phyloP scores from a whole-genome alignment of 2,888 invertebrate genomes.

The Hyles lineata region DNA sequence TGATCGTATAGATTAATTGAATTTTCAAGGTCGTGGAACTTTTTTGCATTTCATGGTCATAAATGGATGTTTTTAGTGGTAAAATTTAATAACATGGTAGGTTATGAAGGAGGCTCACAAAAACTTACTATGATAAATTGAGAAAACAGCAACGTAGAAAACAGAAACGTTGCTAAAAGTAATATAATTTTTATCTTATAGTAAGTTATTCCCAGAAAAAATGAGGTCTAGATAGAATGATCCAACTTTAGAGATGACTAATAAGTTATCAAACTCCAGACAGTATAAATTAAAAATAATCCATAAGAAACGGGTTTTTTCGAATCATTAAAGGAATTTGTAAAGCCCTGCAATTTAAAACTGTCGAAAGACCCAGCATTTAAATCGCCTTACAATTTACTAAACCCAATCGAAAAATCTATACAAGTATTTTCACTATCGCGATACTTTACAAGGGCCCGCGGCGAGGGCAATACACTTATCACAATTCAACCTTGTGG shows the following conservation, averaged over 20 bases:
- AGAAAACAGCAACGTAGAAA: background rate
- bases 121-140: background rate
- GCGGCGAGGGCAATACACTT: constrained; percentile 28
- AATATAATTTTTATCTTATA: too few relatives aligned
- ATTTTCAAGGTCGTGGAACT: background rate
- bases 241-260: too few relatives aligned
- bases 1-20: constrained; percentile 5
- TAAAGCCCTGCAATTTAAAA: background rate
- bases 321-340: too few relatives aligned
- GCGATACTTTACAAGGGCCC: constrained; percentile 24
- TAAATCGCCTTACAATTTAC: background rate
- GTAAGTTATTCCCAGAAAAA: too few relatives aligned
- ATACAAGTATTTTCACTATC: constrained; percentile 25
- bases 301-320: too few relatives aligned
- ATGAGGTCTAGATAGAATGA: too few relatives aligned
- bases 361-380: background rate
- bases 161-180: too few relatives aligned
- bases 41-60: background rate
- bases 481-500: constrained; percentile 40
- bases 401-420: background rate
- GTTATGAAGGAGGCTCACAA: background rate
- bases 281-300: too few relatives aligned
- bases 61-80: background rate
- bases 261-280: too few relatives aligned
- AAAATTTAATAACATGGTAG: background rate